phyloP scores from a whole-genome alignment of 2,888 invertebrate genomes.

The Pomacea canaliculata region DNA sequence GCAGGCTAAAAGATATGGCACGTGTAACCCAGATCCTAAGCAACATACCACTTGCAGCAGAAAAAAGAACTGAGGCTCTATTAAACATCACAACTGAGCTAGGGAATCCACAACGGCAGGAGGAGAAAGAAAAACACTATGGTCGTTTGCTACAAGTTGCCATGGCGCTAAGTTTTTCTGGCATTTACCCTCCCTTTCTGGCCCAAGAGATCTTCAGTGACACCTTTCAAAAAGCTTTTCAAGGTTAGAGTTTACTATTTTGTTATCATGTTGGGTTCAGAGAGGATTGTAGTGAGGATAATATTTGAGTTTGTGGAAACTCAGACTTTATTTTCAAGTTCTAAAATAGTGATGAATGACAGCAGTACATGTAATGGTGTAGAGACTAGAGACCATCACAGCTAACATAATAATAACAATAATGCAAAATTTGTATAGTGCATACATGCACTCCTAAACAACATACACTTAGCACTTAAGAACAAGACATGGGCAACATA shows the following conservation, averaged over 20 bases:
- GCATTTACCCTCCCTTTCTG: conserved; percentile 18
- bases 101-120: not conserved
- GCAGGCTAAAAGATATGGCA: conserved; percentile 16
- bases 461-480: too few relatives aligned
- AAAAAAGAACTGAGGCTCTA: conserved; percentile 4
- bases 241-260: not conserved
- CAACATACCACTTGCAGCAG: conserved; percentile 16
- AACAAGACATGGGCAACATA: too few relatives aligned
- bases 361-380: too few relatives aligned
- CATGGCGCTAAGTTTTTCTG: conserved; percentile 7
- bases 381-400: too few relatives aligned
- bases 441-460: too few relatives aligned
- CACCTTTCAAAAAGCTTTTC: not conserved
- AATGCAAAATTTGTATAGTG: too few relatives aligned
- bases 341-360: too few relatives aligned
- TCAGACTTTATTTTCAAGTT: too few relatives aligned
- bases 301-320: too few relatives aligned
- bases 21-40: conserved; percentile 11
- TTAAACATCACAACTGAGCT: conserved; percentile 1
- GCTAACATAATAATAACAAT: too few relatives aligned
- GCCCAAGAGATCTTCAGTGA: conserved; percentile 3
- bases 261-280: not conserved
- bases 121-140: not conserved
- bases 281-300: too few relatives aligned
- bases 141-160: conserved; percentile 22